Percentiles rank a stretch among this genome's conserved stretches.
These are phyloP conservation scores for Baryphthengus martii DNA, from an alignment of 2,113 vertebrate species.

Conservation along the genomic window DNA sequence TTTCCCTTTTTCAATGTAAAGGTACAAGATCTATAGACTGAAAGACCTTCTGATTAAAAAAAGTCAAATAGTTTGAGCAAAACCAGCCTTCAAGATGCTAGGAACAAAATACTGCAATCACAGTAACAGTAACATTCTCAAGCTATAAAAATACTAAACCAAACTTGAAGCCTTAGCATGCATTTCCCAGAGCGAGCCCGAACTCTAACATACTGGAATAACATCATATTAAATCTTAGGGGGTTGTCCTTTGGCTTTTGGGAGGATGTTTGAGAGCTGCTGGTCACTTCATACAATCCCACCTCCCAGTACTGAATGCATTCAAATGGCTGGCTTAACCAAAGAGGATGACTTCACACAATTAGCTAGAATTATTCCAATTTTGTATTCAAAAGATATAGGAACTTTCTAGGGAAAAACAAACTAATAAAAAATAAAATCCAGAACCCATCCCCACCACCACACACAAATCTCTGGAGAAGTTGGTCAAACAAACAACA, in stretches of 20 bases:
- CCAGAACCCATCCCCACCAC: not conserved
- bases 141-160: conserved; percentile 3
- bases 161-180: not conserved
- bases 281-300: not conserved
- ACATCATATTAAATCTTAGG: not conserved
- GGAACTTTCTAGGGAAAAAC: not conserved
- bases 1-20: not conserved
- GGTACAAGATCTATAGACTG: not conserved
- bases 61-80: not conserved
- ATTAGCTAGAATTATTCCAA: not conserved
- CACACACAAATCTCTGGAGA: not conserved
- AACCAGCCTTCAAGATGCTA: not conserved
- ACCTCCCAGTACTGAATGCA: not conserved
- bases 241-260: not conserved
- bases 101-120: conserved; percentile 2
- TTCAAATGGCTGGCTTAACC: not conserved
- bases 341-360: not conserved
- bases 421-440: not conserved
- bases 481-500: not conserved
- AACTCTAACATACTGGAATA: not conserved
- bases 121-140: not conserved
- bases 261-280: not conserved
- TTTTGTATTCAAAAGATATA: not conserved
- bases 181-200: not conserved
- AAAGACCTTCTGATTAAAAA: not conserved